Evolutionary conservation across 2,113 vertebrate genomes (phyloP), one percentile per base, ranked within the genome.

Genomic region (Cyphomyrus plagiostoma): DNA sequence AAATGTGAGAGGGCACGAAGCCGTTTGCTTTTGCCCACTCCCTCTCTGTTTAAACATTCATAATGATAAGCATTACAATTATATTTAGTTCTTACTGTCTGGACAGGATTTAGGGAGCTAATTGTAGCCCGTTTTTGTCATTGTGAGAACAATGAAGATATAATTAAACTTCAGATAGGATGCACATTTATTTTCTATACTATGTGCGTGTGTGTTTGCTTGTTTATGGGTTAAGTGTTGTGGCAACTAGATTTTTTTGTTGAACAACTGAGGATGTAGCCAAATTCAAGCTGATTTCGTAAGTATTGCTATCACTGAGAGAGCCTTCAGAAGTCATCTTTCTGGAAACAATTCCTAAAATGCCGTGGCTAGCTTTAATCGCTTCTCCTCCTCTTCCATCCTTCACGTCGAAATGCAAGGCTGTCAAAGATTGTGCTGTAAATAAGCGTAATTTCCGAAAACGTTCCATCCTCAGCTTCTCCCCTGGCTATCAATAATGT

Each of bases 401-500:
- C 56, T 92, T 93, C 93, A 93, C 93, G 94, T 92, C 92, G 91
- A 94, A 94, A 93, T 93, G 91, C 90, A 90, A 89, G 90, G 80
- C 92, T 92, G 49, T 91, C 92, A 90, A 90, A 95, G 92, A 91
- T 95, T 94, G 93, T 86, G 89, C 58, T 86, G 92, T 91, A 95
- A 94, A 94, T 94, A 62, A 94, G 93, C 92, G 94, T 93, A 94
- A 89, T 89, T 89, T 89, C 89, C 2, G 82, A 46, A 87, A 74
- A 87, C 90, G 92, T 92, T 89, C 91, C 89, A 92, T 91, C 92
- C 94, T 92, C 93, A 93, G 94, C 95, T 96, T 91, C 95, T 96
- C 93, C 93, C 83, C 50, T 89, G 92, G 90, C 94, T 93, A 95
- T 96, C 96, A 95, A 97, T 97, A 97, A 92, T 10, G 88, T 83